Conservation (phyloP, 2,797 vertebrate species). For the Merluccius polli region DNA sequence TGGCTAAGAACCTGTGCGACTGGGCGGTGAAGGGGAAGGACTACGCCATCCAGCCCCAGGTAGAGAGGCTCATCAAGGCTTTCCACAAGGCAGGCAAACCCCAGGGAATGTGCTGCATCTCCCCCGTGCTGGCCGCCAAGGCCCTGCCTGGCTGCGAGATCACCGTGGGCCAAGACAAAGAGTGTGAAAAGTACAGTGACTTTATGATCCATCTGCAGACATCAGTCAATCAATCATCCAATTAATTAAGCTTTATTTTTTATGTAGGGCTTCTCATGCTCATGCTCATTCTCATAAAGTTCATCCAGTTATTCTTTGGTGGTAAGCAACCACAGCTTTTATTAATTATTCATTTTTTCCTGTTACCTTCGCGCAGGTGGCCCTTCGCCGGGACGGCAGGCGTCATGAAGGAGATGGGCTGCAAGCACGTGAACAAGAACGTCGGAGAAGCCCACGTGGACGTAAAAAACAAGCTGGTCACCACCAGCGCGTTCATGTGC, state of each 20-base stretch:
- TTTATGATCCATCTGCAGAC: neutral
- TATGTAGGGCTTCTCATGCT: neutral
- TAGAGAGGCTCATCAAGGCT: conserved; percentile 80
- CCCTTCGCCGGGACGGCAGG: conserved; percentile 74
- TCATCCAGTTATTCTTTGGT: too few relatives aligned
- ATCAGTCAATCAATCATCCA: neutral
- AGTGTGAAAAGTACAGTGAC: conserved; percentile 68
- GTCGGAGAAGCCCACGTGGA: conserved; percentile 78
- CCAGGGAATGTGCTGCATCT: conserved; percentile 89
- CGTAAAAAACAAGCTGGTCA: conserved; percentile 80
- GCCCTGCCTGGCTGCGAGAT: conserved; percentile 84
- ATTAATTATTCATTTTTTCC: too few relatives aligned
- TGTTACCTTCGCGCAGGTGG: conserved; percentile 66
- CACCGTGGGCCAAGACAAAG: conserved; percentile 86
- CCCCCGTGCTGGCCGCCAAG: conserved; percentile 84
- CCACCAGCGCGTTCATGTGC: conserved; percentile 84
- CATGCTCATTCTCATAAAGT: too few relatives aligned
- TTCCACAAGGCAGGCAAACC: conserved; percentile 86
- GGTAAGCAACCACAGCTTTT: too few relatives aligned
- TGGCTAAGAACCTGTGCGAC: conserved; percentile 86
- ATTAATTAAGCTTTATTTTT: neutral
- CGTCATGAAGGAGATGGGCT: conserved; percentile 73
- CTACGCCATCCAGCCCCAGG: conserved; percentile 73
- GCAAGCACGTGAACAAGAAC: conserved; percentile 78
- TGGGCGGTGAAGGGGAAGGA: conserved; percentile 89